Conservation (phyloP, 2,113 vertebrate species). For the Polypterus bichir region DNA sequence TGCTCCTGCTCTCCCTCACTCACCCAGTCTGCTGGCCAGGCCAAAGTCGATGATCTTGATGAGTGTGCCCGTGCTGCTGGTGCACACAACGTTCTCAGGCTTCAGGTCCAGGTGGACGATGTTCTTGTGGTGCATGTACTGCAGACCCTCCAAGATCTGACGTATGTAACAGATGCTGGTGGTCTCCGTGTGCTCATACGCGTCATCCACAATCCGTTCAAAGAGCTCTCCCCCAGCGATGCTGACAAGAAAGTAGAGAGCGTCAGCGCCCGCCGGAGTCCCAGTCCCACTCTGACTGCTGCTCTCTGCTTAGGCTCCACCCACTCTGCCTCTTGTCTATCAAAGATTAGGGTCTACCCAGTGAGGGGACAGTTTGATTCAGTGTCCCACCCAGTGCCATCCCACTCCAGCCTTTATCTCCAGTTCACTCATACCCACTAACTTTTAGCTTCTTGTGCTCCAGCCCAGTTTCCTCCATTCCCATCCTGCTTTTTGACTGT, state of each 20-base stretch:
- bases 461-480: too few species aligned
- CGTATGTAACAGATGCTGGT: conserved; percentile 61
- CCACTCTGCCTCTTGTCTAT: too few species aligned
- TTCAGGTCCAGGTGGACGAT: conserved; percentile 73
- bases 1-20: conserved; percentile 16
- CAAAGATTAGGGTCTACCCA: too few species aligned
- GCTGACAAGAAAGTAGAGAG: conserved; percentile 27
- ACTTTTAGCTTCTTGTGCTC: too few species aligned
- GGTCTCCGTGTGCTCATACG: conserved; percentile 72
- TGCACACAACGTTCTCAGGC: conserved; percentile 72
- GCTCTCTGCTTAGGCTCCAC: not conserved
- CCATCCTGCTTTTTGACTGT: too few species aligned
- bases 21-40: conserved; percentile 60
- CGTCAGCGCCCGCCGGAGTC: not conserved
- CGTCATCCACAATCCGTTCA: conserved; percentile 60
- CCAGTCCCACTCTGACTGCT: not conserved
- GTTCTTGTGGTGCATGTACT: conserved; percentile 59
- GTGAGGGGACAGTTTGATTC: too few species aligned
- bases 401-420: too few species aligned
- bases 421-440: too few species aligned
- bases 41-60: conserved; percentile 80
- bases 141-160: conserved; percentile 71
- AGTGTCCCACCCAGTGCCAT: too few species aligned
- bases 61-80: conserved; percentile 44
- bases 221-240: conserved; percentile 74